A percentile compares a stretch with the other conserved stretches of the same genome.
Evolutionary conservation across 2,888 invertebrate genomes (phyloP).

Genomic region (Rhorus exstirpatorius): DNA sequence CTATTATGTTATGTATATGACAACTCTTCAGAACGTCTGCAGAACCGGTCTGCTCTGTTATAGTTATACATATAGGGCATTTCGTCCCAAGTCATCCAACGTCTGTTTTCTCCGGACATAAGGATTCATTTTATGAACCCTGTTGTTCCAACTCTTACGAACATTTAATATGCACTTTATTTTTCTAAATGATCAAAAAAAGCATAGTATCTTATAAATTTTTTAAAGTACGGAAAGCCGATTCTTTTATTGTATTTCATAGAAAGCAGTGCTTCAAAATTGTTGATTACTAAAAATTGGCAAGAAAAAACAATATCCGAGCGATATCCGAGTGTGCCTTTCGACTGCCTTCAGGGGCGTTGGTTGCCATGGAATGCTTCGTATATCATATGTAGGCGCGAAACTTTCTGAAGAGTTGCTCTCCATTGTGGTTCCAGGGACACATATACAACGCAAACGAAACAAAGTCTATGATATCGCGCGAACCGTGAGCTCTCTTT

Average conservation of each 20-base stretch:
- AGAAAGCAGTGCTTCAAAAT: no score
- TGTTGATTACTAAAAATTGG: no score
- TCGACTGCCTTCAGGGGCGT: no score
- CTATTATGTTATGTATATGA: neutral
- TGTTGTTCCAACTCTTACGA: no score
- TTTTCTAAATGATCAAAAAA: no score
- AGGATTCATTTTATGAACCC: no score
- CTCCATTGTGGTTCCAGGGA: neutral
- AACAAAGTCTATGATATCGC: slow-evolving; percentile 25
- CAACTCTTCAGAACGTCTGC: slow-evolving; percentile 21
- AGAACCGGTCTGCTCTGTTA: neutral
- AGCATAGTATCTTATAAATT: neutral
- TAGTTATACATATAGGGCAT: neutral
- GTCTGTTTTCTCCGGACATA: neutral
- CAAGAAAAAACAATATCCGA: no score
- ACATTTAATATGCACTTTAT: neutral
- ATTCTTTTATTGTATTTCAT: no score
- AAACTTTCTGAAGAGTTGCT: slow-evolving; percentile 43
- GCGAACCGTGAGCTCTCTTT: slow-evolving; percentile 30
- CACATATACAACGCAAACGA: neutral
- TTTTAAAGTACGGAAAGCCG: no score
- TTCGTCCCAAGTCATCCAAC: neutral
- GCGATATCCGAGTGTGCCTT: no score
- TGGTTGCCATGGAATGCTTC: no score
- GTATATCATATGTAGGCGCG: neutral